phyloP scores from a whole-genome alignment of 2,888 invertebrate species.

The Lasioglossum marginatum region DNA sequence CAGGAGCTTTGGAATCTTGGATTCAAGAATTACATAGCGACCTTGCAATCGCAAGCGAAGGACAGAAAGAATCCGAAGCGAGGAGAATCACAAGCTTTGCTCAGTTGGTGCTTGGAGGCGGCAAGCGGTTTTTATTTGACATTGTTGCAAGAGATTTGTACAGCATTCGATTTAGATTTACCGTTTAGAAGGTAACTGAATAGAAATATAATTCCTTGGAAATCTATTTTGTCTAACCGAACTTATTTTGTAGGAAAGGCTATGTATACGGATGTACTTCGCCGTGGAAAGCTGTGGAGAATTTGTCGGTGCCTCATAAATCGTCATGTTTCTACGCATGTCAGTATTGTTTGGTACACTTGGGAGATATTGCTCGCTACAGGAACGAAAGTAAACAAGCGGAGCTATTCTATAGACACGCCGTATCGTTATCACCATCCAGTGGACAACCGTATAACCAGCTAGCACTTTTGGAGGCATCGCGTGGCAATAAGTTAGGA shows the following conservation, averaged over 20 bases:
- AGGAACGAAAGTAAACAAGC: conserved; percentile 92
- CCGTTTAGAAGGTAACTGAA: conserved; percentile 87
- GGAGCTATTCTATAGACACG: conserved; percentile 94
- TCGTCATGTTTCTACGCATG: conserved; percentile 93
- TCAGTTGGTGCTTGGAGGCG: conserved; percentile 93
- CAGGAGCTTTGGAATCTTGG: conserved; percentile 95
- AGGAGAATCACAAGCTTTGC: conserved; percentile 91
- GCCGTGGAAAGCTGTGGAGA: conserved; percentile 83
- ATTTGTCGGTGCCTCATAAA: conserved; percentile 86
- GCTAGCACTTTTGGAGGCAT: conserved; percentile 92
- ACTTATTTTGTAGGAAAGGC: conserved; percentile 79
- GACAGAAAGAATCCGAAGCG: conserved; percentile 92
- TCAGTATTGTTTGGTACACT: conserved; percentile 95
- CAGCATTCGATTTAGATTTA: conserved; percentile 92
- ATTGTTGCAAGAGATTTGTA: conserved; percentile 92
- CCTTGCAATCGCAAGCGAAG: conserved; percentile 90
- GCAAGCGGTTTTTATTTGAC: conserved; percentile 94
- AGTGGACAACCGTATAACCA: conserved; percentile 97
- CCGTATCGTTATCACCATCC: conserved; percentile 90
- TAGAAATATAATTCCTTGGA: neutral
- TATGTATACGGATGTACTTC: conserved; percentile 84
- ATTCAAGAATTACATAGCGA: conserved; percentile 94
- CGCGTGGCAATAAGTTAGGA: conserved; percentile 91
- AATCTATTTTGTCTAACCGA: neutral
- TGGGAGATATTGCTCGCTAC: conserved; percentile 95